phyloP scores from a whole-genome alignment of 1,140 invertebrate species.

The Trichonephila clavipes region DNA sequence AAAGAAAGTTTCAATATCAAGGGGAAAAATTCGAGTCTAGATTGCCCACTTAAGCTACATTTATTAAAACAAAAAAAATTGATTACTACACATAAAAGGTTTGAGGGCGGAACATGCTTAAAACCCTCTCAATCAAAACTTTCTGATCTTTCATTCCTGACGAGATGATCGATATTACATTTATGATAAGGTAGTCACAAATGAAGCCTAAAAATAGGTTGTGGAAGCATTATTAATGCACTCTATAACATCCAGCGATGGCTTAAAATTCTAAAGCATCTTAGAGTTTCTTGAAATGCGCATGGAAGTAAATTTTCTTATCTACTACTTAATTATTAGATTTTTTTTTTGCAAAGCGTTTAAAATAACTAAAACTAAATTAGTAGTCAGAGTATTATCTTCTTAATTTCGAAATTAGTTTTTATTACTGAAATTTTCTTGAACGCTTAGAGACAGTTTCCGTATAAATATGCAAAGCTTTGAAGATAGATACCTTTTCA shows the following conservation, averaged over 20 bases:
- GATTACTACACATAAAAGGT: slow-evolving; percentile 1
- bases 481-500: too few relatives aligned
- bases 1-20: not conserved
- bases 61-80: not conserved
- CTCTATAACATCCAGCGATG: not conserved
- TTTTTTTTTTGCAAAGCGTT: too few relatives aligned
- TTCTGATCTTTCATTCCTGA: not conserved
- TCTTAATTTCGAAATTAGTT: too few relatives aligned
- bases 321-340: too few relatives aligned
- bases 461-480: too few relatives aligned
- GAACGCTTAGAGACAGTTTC: too few relatives aligned
- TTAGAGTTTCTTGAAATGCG: too few relatives aligned
- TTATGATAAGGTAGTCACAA: not conserved
- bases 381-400: too few relatives aligned
- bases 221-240: not conserved
- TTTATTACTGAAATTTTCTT: too few relatives aligned
- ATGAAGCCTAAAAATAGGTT: not conserved
- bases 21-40: not conserved
- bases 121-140: not conserved
- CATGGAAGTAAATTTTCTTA: too few relatives aligned
- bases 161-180: not conserved
- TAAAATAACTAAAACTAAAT: too few relatives aligned
- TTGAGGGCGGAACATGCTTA: not conserved
- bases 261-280: not conserved
- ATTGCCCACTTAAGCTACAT: not conserved